Base-by-base conservation (phyloP, 2,888 invertebrate species). In the Strigamia transsilvanica region DNA sequence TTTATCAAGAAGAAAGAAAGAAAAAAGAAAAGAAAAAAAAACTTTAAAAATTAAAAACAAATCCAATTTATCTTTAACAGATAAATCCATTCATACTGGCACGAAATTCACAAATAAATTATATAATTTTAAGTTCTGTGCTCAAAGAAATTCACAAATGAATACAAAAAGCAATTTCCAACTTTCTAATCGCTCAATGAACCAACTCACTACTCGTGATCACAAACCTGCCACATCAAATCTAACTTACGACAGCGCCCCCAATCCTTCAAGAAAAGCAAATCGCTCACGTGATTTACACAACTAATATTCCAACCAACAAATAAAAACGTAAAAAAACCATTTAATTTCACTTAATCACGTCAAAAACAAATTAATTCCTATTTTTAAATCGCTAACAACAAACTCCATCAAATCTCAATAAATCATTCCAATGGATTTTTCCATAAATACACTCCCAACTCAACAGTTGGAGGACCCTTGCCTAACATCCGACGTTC, bases 191-290 rank as follows among this genome's bases (percentile, higher is more conserved):
- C n/a, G n/a, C n/a, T n/a, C n/a, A n/a, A n/a, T n/a, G n/a, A n/a
- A n/a, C 34, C 3, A 34, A 7, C 34, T 34, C 7, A 34, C 34
- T 34, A 5, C 73, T 27, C 12, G 32, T 27, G 73, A 32, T 73
- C 73, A 73, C 73, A 73, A 73, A 73, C 73, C 73, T 73, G 73
- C 73, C 73, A 32, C 73, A 73, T 73, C 73, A 73, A 73, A 73
- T 73, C n/a, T 73, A 73, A 73, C 73, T 73, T 32, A 15, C 27
- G 6, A 23, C 73, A 73, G 73, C 73, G 73, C 73, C 73, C 73
- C 32, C 73, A 73, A 73, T 66, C 73, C n/a, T 27, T 73, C 73
- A 27, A 73, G 32, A n/a, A 73, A 32, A 73, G 73, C 13, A 73
- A 73, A 73, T 66, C 23, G 21, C 23, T 66, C 61, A 66, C 61